Base-by-base conservation (phyloP, 2,888 invertebrate genomes). In the Acronicta leporina region DNA sequence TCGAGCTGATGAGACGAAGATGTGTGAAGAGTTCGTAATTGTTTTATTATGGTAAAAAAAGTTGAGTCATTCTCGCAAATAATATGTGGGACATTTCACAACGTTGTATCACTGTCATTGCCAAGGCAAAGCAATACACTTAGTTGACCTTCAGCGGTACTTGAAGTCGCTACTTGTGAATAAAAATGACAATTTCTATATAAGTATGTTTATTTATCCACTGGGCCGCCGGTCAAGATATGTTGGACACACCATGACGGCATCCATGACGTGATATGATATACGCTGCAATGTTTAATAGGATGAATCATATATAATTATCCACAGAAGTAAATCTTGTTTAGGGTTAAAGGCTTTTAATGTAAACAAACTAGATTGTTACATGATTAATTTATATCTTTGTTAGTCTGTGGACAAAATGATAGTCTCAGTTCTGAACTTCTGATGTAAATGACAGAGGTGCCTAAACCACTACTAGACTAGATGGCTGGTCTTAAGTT, bases 41-140 rank as follows among this genome's bases (percentile, higher is more conserved):
- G 82, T 84, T 84, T 83, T 83, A 79, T 84, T 84, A 83, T 80
- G 80, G 70, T 82, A 82, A 79, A 77, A 48, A 77, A 80, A 70
- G 70, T 64, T 79, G 80, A 79, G 61, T 79, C 77, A 81, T 57
- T 60, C 63, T 40, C 13, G 16, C 51, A 20, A 40, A 15, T 63
- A 56, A 66, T 69, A 67, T 69, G 43, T 65, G 55, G 46, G 38
- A 16, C 20, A 42, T 57, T 66, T 61, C 20, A 40, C 20, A 16
- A 30, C 27, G 35, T 44, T 42, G 33, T 51, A 54, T 40, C 45
- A 47, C n/a, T 60, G 42, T 70, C 27, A 50, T 46, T 57, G 42
- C 42, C 40, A 67, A 72, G 58, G 44, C 4, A 38, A 43, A 10
- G 5, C 42, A 3, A 41, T 9, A 6, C 1, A 33, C 9, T n/a